Evolutionary conservation across 2,888 invertebrate genomes (phyloP).

Genomic region (Pterostichus niger): DNA sequence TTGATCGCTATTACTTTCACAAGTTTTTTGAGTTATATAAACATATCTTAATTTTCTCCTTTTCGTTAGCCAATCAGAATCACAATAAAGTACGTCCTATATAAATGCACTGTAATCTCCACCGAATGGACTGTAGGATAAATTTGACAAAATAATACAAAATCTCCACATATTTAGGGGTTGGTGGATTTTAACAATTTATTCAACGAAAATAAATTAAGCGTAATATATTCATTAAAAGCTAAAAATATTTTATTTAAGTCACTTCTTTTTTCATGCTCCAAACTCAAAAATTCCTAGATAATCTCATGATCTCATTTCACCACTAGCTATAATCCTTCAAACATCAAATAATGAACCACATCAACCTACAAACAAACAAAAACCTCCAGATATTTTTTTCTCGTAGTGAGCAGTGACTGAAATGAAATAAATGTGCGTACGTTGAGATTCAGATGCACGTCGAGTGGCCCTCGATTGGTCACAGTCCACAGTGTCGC

Average conservation of each 20-base stretch:
- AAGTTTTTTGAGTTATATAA: too few species aligned
- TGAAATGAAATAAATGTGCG: too few species aligned
- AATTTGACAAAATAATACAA: neutral
- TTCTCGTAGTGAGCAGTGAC: too few species aligned
- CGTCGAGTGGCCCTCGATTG: neutral
- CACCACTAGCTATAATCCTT: neutral
- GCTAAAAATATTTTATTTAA: neutral
- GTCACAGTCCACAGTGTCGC: conserved; percentile 24
- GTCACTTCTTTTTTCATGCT: neutral
- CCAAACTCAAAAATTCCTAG: neutral
- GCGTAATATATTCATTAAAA: neutral
- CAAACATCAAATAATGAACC: conserved; percentile 6
- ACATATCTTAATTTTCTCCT: neutral
- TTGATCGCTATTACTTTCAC: too few species aligned
- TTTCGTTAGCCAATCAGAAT: neutral
- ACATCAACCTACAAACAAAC: conserved; percentile 1
- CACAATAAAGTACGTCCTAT: too few species aligned
- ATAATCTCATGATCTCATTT: neutral
- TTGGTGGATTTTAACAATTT: neutral
- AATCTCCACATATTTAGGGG: neutral
- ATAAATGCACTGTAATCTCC: too few species aligned
- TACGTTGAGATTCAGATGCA: too few species aligned
- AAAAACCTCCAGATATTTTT: neutral
- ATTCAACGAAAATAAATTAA: neutral
- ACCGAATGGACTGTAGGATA: neutral